Evolutionary conservation across 2,888 invertebrate species (phyloP).

Genomic region (Cosmia trapezina): DNA sequence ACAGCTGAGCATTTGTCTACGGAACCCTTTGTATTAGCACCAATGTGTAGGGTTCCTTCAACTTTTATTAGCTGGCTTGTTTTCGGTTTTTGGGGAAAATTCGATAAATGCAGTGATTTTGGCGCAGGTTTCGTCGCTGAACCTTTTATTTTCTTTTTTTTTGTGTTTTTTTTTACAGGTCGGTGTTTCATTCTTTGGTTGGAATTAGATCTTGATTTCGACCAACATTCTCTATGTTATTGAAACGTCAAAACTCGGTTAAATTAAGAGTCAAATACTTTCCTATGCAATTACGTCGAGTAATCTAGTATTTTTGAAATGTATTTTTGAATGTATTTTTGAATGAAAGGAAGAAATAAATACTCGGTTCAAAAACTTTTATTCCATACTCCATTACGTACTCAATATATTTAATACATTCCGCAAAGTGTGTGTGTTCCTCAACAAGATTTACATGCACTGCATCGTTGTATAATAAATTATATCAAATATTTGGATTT

Average conservation of each 20-base stretch:
- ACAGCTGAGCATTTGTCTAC: slow-evolving; percentile 75
- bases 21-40: slow-evolving; percentile 66
- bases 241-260: not conserved
- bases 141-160: not conserved
- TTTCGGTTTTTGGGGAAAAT: slow-evolving; percentile 10
- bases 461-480: no score
- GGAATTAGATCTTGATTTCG: not conserved
- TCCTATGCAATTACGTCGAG: not conserved
- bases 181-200: no score
- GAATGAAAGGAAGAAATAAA: not conserved
- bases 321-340: no score
- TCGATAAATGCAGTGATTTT: not conserved
- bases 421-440: no score
- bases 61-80: slow-evolving; percentile 58
- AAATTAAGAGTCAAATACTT: not conserved
- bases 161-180: no score
- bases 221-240: not conserved
- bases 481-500: not conserved
- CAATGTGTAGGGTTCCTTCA: slow-evolving; percentile 54
- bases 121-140: not conserved
- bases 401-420: no score
- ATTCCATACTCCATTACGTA: no score
- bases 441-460: no score
- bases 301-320: no score
- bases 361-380: no score